Base-by-base conservation (phyloP, 2,797 vertebrate species). In the Sciaenops ocellatus region DNA sequence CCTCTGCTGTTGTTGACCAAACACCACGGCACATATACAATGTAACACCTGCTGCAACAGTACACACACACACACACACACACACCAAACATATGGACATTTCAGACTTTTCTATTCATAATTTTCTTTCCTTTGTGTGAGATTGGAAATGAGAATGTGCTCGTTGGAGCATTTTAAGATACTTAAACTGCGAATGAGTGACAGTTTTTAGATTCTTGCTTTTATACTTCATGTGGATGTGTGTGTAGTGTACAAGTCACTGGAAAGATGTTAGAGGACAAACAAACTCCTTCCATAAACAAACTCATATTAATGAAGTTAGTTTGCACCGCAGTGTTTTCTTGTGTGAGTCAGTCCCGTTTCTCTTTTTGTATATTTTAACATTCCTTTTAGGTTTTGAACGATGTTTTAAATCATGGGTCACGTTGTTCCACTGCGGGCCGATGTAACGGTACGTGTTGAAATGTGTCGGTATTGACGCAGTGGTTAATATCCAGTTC, bases 371-470 rank as follows among this genome's bases (percentile, higher is more conserved):
- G 74, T 9, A 51, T 88, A 38, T 81, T 78, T 82, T 79, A 82
- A 90, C 89, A 91, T 92, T 91, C 78, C 87, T 87, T 69, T 78
- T 87, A 71, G 52, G 26, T 77, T 88, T 80, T 79, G 30, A 78
- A 69, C 34, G 59, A 5, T 28, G 30, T 77, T 44, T 73, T 78
- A 20, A 84, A 76, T 82, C 54, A 59, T 76, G 56, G 24, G 69
- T 76, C 26, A 46, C 46, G n/a, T 76, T 42, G 68, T 61, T 83
- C 56, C 41, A 7, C 62, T 72, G 24, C 46, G n/a, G 22, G 38
- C 48, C 1, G 6, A 64, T 22, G 38, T 34, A 26, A 52, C 0
- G 69, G 78, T 74, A 76, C 74, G 0, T 20, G 48, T 51, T 68
- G 12, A 41, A 8, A 22, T 54, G n/a, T 52, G 59, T 41, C 38